phyloP scores from a whole-genome alignment of 1,140 invertebrate genomes.

The Aphelenchoides fujianensis region DNA sequence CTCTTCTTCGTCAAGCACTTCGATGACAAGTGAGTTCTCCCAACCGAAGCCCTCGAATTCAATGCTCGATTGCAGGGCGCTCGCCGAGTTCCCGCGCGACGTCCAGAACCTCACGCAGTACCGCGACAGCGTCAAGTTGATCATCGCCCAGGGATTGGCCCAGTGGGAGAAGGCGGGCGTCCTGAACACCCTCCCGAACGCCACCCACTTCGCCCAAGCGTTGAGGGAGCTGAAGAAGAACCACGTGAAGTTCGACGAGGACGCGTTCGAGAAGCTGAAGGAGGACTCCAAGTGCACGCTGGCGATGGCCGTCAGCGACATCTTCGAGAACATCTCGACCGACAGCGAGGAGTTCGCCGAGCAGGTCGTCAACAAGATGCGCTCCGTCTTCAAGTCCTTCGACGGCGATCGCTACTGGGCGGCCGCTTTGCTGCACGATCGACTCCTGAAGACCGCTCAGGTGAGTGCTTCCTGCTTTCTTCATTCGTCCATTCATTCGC shows the following conservation, averaged over 20 bases:
- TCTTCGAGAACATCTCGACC: conserved; percentile 42
- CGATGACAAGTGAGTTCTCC: conserved; percentile 48
- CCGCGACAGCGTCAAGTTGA: conserved; percentile 28
- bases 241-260: conserved; percentile 33
- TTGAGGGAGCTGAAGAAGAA: conserved; percentile 33
- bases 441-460: conserved; percentile 55
- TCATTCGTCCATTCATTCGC: neutral
- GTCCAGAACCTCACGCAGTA: conserved; percentile 46
- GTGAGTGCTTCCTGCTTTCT: conserved; percentile 22
- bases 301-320: conserved; percentile 29
- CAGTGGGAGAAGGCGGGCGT: conserved; percentile 48
- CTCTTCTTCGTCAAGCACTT: conserved; percentile 67
- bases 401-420: conserved; percentile 60
- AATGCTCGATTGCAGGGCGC: conserved; percentile 45
- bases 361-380: conserved; percentile 41
- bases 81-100: conserved; percentile 49
- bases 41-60: conserved; percentile 25
- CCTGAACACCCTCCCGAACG: conserved; percentile 47
- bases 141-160: conserved; percentile 43
- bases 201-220: conserved; percentile 42
- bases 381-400: conserved; percentile 46
- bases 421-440: conserved; percentile 46
- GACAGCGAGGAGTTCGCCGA: conserved; percentile 41
- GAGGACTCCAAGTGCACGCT: conserved; percentile 48
- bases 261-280: conserved; percentile 22